These are phyloP conservation scores for Acleris literana DNA, from an alignment of 2,888 invertebrate species.

Conservation along the genomic window DNA sequence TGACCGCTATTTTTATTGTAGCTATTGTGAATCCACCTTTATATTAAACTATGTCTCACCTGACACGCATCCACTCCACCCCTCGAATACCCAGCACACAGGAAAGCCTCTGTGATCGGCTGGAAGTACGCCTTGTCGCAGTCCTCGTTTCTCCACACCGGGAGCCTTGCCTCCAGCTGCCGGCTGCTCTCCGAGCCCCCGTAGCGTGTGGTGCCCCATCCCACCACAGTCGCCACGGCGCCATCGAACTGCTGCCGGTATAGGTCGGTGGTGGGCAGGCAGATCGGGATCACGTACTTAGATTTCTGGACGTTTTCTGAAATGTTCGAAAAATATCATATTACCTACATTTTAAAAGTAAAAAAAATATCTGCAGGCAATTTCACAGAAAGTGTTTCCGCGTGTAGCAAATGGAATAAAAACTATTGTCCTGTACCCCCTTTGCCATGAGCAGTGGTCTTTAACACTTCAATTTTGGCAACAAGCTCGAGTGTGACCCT, in stretches of 20 bases:
- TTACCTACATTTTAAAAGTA: no score
- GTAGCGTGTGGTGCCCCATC: slow-evolving; percentile 95
- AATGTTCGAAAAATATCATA: slow-evolving; percentile 35
- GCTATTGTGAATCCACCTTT: no score
- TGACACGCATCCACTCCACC: slow-evolving; percentile 97
- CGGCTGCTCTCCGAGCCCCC: slow-evolving; percentile 94
- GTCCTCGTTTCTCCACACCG: slow-evolving; percentile 95
- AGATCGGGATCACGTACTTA: slow-evolving; percentile 94
- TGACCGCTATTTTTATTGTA: no score
- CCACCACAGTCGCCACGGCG: slow-evolving; percentile 93
- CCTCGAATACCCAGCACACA: slow-evolving; percentile 94
- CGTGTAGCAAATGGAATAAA: no score
- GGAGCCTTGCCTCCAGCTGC: slow-evolving; percentile 92
- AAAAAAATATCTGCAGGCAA: no score
- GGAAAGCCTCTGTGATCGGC: slow-evolving; percentile 94
- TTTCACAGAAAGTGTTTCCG: no score
- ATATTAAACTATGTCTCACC: slow-evolving; percentile 65
- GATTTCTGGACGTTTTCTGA: slow-evolving; percentile 89
- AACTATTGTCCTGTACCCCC: no score
- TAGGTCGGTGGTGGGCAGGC: slow-evolving; percentile 87
- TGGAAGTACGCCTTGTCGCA: slow-evolving; percentile 96
- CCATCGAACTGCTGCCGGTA: slow-evolving; percentile 85
- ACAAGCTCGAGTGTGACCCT: no score
- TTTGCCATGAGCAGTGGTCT: no score
- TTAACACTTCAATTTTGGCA: no score